Evolutionary conservation across 2,113 vertebrate genomes (phyloP).

Genomic region (Scomber japonicus): DNA sequence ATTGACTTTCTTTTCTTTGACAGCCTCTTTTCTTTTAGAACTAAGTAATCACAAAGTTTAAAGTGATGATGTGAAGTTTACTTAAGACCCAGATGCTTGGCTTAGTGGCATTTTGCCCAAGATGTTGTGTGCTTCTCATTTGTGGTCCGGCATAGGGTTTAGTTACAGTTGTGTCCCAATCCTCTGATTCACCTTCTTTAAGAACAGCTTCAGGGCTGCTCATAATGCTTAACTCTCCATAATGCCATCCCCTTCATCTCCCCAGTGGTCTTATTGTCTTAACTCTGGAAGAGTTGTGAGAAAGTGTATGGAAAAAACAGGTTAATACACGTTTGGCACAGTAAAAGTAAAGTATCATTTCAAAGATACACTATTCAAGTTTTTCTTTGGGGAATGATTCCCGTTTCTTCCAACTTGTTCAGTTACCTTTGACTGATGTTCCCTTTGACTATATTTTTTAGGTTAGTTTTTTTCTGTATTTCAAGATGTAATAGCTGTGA

Average conservation of each 20-base stretch:
- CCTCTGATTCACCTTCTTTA: slow-evolving; percentile 86
- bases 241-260: slow-evolving; percentile 83
- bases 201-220: slow-evolving; percentile 83
- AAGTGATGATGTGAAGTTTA: slow-evolving; percentile 76
- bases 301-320: slow-evolving; percentile 72
- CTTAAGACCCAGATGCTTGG: slow-evolving; percentile 78
- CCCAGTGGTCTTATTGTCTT: slow-evolving; percentile 80
- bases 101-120: slow-evolving; percentile 81
- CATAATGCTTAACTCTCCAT: slow-evolving; percentile 81
- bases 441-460: slow-evolving; percentile 16
- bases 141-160: slow-evolving; percentile 80
- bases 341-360: slow-evolving; percentile 65
- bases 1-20: slow-evolving; percentile 47
- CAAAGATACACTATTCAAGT: slow-evolving; percentile 57
- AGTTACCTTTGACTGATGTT: slow-evolving; percentile 26
- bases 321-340: slow-evolving; percentile 80
- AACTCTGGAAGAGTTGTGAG: slow-evolving; percentile 70
- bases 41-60: slow-evolving; percentile 74
- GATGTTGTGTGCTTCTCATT: slow-evolving; percentile 77
- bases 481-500: slow-evolving; percentile 16
- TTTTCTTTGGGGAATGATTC: slow-evolving; percentile 40
- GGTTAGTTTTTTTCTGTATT: slow-evolving; percentile 5
- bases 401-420: slow-evolving; percentile 37
- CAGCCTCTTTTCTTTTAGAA: slow-evolving; percentile 58
- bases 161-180: slow-evolving; percentile 84